Evolutionary conservation across 2,888 invertebrate species (phyloP).

Genomic region (Drosophila differens): DNA sequence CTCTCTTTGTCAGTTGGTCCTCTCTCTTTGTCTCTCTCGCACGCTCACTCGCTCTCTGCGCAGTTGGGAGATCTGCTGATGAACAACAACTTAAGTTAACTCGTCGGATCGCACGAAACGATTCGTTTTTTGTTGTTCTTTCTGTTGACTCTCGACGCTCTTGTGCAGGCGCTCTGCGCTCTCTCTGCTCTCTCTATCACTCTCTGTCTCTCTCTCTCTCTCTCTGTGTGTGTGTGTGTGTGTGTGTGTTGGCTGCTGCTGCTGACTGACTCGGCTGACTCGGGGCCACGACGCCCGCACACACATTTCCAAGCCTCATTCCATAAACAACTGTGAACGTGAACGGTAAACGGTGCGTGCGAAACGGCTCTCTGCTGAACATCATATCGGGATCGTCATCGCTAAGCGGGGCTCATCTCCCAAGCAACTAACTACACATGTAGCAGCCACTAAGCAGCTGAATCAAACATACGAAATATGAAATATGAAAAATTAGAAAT

Average conservation of each 20-base stretch:
- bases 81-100: constrained; percentile 15
- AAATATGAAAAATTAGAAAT: constrained; percentile 9
- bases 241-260: constrained; percentile 9
- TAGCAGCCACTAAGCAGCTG: constrained; percentile 15
- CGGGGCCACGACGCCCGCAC: constrained; percentile 66
- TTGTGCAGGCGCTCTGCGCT: background rate
- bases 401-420: constrained; percentile 44
- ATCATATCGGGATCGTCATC: constrained; percentile 40
- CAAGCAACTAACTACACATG: background rate
- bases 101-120: constrained; percentile 22
- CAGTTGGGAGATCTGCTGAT: constrained; percentile 15
- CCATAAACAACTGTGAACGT: constrained; percentile 78
- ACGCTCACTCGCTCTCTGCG: constrained; percentile 1
- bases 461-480: constrained; percentile 15
- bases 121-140: constrained; percentile 15
- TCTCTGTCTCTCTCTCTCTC: constrained; percentile 9
- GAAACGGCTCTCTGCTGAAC: constrained; percentile 23
- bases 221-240: constrained; percentile 3
- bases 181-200: constrained; percentile 12
- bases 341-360: constrained; percentile 75
- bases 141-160: constrained; percentile 17
- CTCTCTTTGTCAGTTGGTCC: constrained; percentile 40
- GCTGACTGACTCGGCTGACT: constrained; percentile 19
- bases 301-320: constrained; percentile 66
- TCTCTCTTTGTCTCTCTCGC: background rate